phyloP scores from a whole-genome alignment of 2,797 vertebrate genomes.

The Leptodactylus fallax region DNA sequence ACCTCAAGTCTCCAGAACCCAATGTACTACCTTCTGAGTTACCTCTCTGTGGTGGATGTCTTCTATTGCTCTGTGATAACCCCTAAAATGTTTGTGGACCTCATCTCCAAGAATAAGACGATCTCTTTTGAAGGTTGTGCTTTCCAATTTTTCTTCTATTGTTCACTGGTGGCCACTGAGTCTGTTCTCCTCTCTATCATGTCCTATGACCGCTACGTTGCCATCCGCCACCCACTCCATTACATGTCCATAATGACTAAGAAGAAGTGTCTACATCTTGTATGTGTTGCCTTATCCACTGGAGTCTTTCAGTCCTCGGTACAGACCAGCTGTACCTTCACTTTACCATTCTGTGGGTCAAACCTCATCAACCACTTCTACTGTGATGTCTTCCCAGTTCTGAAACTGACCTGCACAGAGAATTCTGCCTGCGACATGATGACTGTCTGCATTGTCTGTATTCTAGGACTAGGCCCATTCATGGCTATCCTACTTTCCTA shows the following conservation, averaged over 20 bases:
- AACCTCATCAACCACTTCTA: constrained; percentile 65
- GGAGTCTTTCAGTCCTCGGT: constrained; percentile 15
- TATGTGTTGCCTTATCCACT: constrained; percentile 36
- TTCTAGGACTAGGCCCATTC: constrained; percentile 61
- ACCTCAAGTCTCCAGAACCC: constrained; percentile 64
- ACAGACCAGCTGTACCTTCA: constrained; percentile 55
- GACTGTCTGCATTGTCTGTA: constrained; percentile 40
- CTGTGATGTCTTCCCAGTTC: constrained; percentile 66
- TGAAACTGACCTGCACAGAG: constrained; percentile 65
- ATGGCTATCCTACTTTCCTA: constrained; percentile 66
- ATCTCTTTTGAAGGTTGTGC: constrained; percentile 68
- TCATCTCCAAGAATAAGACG: constrained; percentile 61
- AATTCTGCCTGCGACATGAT: constrained; percentile 57
- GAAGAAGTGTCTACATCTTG: constrained; percentile 58
- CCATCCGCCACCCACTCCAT: constrained; percentile 68
- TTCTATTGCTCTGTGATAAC: constrained; percentile 64
- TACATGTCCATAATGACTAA: constrained; percentile 66
- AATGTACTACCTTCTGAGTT: constrained; percentile 68
- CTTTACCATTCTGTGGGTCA: constrained; percentile 61
- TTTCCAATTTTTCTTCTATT: constrained; percentile 65
- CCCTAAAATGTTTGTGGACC: constrained; percentile 66
- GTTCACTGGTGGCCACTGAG: constrained; percentile 62
- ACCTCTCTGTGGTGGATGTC: constrained; percentile 67
- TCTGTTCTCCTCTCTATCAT: constrained; percentile 66
- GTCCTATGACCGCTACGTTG: constrained; percentile 66